Evolutionary conservation across 2,888 invertebrate species (phyloP).

Genomic region (Idaea aversata): DNA sequence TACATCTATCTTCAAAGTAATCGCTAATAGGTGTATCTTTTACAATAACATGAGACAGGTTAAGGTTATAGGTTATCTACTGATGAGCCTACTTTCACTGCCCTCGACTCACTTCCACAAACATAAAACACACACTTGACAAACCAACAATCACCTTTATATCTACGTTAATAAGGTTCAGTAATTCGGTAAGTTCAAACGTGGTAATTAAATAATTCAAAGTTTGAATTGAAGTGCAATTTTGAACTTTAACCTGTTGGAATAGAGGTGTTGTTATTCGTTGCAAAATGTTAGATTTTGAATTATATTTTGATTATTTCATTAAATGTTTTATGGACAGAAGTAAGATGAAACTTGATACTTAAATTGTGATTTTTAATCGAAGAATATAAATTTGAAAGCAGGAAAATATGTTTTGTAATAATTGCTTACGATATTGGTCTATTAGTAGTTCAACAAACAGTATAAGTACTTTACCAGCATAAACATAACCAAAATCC

Average conservation of each 20-base stretch:
- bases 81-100: slow-evolving; percentile 74
- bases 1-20: slow-evolving; percentile 4
- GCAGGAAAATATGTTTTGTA: no score
- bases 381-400: no score
- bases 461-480: no score
- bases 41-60: slow-evolving; percentile 66
- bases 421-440: no score
- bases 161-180: slow-evolving; percentile 3
- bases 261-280: slow-evolving; percentile 29
- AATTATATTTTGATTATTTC: slow-evolving; percentile 21
- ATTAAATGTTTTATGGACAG: slow-evolving; percentile 9
- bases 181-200: not conserved
- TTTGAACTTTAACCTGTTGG: slow-evolving; percentile 32
- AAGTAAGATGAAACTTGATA: not conserved
- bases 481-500: no score
- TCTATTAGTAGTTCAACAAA: no score
- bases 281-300: slow-evolving; percentile 18
- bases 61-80: slow-evolving; percentile 67
- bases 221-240: slow-evolving; percentile 24
- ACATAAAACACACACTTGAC: slow-evolving; percentile 18
- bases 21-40: slow-evolving; percentile 53
- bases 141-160: slow-evolving; percentile 18
- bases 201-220: slow-evolving; percentile 32
- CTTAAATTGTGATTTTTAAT: no score
- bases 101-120: slow-evolving; percentile 39